These are phyloP conservation scores for Emydura subglobosa DNA, from an alignment of 2,113 vertebrate species.

Conservation along the genomic window DNA sequence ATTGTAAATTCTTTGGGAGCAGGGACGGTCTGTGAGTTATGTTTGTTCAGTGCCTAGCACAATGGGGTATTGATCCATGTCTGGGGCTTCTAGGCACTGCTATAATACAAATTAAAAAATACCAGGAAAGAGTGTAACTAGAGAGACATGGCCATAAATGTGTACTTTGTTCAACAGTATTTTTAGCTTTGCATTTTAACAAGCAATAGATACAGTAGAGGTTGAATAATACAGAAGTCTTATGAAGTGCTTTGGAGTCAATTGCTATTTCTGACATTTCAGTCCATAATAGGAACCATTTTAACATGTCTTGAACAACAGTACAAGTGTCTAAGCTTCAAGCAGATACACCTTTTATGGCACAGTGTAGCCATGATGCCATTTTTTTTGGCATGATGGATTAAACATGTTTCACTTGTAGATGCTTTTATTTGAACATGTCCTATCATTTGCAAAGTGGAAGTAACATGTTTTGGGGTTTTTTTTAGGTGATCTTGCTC, in stretches of 20 bases:
- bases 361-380: not conserved
- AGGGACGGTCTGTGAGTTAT: not conserved
- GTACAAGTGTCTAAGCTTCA: not conserved
- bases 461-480: too few relatives aligned
- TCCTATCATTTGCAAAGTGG: not conserved
- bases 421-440: not conserved
- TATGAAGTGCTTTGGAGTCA: not conserved
- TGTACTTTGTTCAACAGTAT: not conserved
- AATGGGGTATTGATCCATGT: rapidly evolving
- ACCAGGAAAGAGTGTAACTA: not conserved
- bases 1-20: not conserved
- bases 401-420: not conserved
- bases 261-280: not conserved
- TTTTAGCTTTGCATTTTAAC: too few relatives aligned
- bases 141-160: rapidly evolving
- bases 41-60: not conserved
- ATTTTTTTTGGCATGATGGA: not conserved
- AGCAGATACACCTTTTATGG: not conserved
- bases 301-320: not conserved
- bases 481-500: not conserved
- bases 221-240: not conserved
- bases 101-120: not conserved
- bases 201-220: not conserved
- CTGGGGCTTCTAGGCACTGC: not conserved
- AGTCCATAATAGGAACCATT: not conserved